Evolutionary conservation across 2,888 invertebrate genomes (phyloP), one percentile per base, ranked within the genome.

Genomic region (Aromia moschata): DNA sequence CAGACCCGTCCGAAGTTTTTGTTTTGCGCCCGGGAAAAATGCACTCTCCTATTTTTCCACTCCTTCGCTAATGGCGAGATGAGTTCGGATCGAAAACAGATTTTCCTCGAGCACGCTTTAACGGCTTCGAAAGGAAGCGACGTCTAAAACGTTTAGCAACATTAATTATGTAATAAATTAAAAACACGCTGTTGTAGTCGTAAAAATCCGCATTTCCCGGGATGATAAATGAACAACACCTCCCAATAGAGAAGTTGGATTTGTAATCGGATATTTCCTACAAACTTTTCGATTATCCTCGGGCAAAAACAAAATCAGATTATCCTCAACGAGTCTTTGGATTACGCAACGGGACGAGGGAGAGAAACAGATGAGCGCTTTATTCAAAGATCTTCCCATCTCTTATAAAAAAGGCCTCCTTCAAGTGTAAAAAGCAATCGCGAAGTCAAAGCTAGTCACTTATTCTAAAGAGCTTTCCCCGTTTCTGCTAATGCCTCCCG

Each of bases 281-380:
- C 18, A 43, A 43, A 43, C 43, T 43, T 43, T 43, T 18, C 43
- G 18, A 43, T 43, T 18, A 43, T 43, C 12, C 43, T 18, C 43
- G n/a, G 11, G 20, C 20, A n/a, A 18, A 43, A 20, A 20, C 25
- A 25, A 10, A 44, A 20, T 44, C 44, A 30, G 12, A 20, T 44
- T 44, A 44, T 44, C 44, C 11, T 12, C 17, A 11, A 43, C 16
- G 20, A 44, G 44, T 44, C 14, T 11, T 44, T 14, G 14, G 37
- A 37, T 37, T 11, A 44, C 30, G 30, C 12, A 25, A 25, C 12
- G 10, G 44, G 14, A 44, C 20, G 25, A 25, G 14, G 14, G 30
- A 20, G 30, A 44, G 11, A 18, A 30, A 37, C 44, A 20, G 20
- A 20, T 44, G 30, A 20, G 11, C 44, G 18, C 20, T 44, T 44